phyloP scores from a whole-genome alignment of 2,797 vertebrate genomes.

The Pangasius sanitwongsei region DNA sequence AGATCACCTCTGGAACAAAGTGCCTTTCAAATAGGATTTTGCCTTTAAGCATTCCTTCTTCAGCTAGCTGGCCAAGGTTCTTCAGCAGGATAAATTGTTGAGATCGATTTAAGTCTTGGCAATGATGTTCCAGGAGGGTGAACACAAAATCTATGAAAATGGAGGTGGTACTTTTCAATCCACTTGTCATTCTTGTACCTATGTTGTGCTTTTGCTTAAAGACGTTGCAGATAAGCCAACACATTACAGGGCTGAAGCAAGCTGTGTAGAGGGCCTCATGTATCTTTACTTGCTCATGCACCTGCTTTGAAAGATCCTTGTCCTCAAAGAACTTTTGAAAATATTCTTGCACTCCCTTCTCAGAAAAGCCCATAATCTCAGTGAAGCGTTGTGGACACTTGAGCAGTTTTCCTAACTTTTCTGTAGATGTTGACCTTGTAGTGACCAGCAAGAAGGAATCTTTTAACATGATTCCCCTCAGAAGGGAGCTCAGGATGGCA shows the following conservation, averaged over 20 bases:
- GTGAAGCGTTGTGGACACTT: slow-evolving; percentile 42
- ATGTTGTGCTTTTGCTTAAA: slow-evolving; percentile 23
- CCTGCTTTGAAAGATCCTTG: background rate
- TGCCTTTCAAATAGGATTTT: slow-evolving; percentile 42
- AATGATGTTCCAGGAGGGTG: slow-evolving; percentile 44
- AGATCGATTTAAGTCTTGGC: slow-evolving; percentile 16
- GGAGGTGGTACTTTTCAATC: slow-evolving; percentile 39
- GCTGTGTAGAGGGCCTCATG: slow-evolving; percentile 35
- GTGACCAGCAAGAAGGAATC: slow-evolving; percentile 36
- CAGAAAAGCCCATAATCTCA: slow-evolving; percentile 46
- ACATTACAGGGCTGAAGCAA: slow-evolving; percentile 50
- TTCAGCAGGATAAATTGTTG: slow-evolving; percentile 22
- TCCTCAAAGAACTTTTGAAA: slow-evolving; percentile 8
- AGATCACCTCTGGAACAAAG: background rate
- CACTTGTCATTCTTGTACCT: slow-evolving; percentile 1
- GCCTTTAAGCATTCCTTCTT: slow-evolving; percentile 30
- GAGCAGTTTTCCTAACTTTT: slow-evolving; percentile 14
- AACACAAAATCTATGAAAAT: slow-evolving; percentile 48
- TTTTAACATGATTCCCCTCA: slow-evolving; percentile 17
- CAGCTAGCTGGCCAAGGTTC: slow-evolving; percentile 42
- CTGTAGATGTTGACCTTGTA: slow-evolving; percentile 37
- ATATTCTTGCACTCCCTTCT: slow-evolving; percentile 37
- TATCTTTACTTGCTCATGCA: background rate
- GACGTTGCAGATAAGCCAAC: slow-evolving; percentile 44
- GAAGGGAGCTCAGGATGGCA: slow-evolving; percentile 23